These are phyloP conservation scores for Leptinotarsa undecemlineata DNA, from an alignment of 1,140 invertebrate genomes.

Conservation along the genomic window DNA sequence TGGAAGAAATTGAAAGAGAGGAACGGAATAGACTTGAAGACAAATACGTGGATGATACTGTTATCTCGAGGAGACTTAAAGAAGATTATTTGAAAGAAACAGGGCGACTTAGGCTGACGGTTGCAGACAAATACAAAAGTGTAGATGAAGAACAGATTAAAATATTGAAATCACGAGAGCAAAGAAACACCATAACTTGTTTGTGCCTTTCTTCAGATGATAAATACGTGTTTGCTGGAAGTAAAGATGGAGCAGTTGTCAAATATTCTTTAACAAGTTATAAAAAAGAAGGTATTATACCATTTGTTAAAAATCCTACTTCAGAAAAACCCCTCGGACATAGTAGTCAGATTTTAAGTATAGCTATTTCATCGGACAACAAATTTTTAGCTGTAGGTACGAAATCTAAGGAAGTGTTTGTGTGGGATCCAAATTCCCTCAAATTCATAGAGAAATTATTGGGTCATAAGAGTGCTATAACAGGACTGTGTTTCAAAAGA, in stretches of 20 bases:
- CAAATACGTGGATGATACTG: slow-evolving; percentile 69
- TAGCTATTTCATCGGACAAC: slow-evolving; percentile 82
- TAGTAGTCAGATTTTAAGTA: slow-evolving; percentile 64
- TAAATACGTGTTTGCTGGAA: slow-evolving; percentile 77
- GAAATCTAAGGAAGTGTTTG: slow-evolving; percentile 73
- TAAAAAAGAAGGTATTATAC: slow-evolving; percentile 61
- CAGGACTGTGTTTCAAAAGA: slow-evolving; percentile 83
- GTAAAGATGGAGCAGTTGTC: slow-evolving; percentile 85
- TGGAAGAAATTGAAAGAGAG: slow-evolving; percentile 83
- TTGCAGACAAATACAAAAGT: slow-evolving; percentile 70
- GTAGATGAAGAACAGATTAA: slow-evolving; percentile 57
- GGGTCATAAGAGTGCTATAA: slow-evolving; percentile 75
- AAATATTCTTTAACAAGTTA: slow-evolving; percentile 74
- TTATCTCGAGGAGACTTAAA: slow-evolving; percentile 72
- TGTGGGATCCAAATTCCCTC: slow-evolving; percentile 81
- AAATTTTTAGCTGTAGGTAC: slow-evolving; percentile 86
- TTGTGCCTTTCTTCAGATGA: slow-evolving; percentile 77
- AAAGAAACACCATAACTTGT: slow-evolving; percentile 80
- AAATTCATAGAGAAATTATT: slow-evolving; percentile 80
- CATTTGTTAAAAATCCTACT: slow-evolving; percentile 55
- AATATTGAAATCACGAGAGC: slow-evolving; percentile 70
- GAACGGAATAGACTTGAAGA: slow-evolving; percentile 54
- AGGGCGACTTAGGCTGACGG: slow-evolving; percentile 72
- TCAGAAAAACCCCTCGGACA: slow-evolving; percentile 60
- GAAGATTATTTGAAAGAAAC: slow-evolving; percentile 85